A percentile compares a stretch with the other conserved stretches of the same genome.
phyloP scores from a whole-genome alignment of 2,888 invertebrate genomes.

The Exocentrus adspersus region DNA sequence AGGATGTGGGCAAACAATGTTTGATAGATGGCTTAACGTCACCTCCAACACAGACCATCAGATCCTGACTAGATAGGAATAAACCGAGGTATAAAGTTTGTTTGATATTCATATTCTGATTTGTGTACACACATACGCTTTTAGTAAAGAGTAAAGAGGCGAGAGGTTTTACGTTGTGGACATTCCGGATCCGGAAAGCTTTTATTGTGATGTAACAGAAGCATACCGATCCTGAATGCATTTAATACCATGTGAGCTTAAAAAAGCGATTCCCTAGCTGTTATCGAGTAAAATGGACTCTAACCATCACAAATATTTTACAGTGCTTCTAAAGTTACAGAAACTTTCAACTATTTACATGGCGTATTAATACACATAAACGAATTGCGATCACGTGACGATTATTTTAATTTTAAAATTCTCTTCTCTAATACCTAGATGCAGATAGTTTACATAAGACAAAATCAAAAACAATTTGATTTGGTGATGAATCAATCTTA shows the following conservation, averaged over 20 bases:
- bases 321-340: no score
- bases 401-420: no score
- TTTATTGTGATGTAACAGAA: background rate
- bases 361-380: no score
- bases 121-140: conserved; percentile 6
- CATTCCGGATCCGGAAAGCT: background rate
- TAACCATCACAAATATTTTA: no score
- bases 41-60: conserved; percentile 5
- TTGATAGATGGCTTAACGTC: conserved; percentile 26
- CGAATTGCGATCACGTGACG: no score
- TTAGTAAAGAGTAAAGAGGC: background rate
- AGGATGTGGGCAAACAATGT: conserved; percentile 29
- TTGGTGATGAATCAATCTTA: no score
- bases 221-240: background rate
- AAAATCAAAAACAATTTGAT: no score
- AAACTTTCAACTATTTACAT: no score
- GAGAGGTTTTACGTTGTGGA: background rate
- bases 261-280: no score
- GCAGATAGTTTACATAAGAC: no score
- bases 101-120: conserved; percentile 13
- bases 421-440: no score
- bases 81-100: conserved; percentile 14
- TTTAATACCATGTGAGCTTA: background rate
- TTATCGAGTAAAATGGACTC: no score
- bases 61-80: conserved; percentile 12